These are phyloP conservation scores for Agrotis ipsilon DNA, from an alignment of 2,888 invertebrate species.

Conservation along the genomic window DNA sequence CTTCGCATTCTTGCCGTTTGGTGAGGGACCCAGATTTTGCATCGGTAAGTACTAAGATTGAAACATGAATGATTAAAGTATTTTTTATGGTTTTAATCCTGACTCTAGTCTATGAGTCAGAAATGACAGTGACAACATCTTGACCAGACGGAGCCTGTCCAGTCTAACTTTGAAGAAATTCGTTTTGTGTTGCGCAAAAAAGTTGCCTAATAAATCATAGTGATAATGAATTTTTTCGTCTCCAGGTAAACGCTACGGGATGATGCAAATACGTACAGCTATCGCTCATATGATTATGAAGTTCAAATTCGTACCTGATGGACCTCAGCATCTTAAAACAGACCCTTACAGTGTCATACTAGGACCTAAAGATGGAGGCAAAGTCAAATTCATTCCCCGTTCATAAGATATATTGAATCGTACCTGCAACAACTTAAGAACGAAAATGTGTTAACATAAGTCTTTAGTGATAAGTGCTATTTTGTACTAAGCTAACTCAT, in stretches of 20 bases:
- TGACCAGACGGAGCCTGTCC: too few relatives aligned
- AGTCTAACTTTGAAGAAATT: too few relatives aligned
- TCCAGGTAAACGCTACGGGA: constrained; percentile 83
- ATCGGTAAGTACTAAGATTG: constrained; percentile 65
- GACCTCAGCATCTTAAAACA: constrained; percentile 66
- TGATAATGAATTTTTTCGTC: constrained; percentile 21
- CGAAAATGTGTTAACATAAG: not conserved
- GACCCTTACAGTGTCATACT: constrained; percentile 78
- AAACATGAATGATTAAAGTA: too few relatives aligned
- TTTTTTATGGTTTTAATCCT: too few relatives aligned
- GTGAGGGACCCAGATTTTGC: constrained; percentile 82
- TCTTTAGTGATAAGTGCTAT: not conserved
- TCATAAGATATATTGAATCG: constrained; percentile 12
- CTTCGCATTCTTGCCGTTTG: constrained; percentile 81
- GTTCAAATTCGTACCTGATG: constrained; percentile 72
- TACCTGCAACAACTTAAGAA: not conserved
- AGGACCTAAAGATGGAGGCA: constrained; percentile 73
- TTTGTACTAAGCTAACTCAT: not conserved
- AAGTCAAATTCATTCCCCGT: constrained; percentile 76
- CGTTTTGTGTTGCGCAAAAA: too few relatives aligned
- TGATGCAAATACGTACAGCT: constrained; percentile 82
- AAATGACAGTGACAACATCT: too few relatives aligned
- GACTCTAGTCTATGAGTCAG: too few relatives aligned
- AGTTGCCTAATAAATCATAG: too few relatives aligned
- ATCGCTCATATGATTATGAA: constrained; percentile 77